Percentiles rank a stretch among this genome's conserved stretches.
Conservation (phyloP, 2,888 invertebrate species). For the Clepsis dumicolana region DNA sequence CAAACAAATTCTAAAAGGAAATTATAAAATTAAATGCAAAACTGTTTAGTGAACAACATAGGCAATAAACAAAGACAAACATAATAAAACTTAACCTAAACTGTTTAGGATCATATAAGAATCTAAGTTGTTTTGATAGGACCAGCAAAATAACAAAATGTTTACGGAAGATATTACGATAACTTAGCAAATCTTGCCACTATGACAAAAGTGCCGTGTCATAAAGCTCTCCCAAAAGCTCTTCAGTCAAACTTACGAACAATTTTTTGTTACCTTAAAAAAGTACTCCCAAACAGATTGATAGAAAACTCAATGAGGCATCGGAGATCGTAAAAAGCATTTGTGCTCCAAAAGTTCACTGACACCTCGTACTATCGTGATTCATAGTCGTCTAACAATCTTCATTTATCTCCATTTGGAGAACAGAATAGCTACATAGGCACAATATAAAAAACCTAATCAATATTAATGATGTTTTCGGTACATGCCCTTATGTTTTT, state of each 20-base stretch:
- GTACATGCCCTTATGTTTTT: slow-evolving; percentile 69
- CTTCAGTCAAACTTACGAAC: slow-evolving; percentile 29
- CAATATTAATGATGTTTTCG: slow-evolving; percentile 69
- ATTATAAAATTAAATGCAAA: neutral
- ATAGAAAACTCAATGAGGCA: slow-evolving; percentile 52
- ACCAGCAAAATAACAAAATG: neutral
- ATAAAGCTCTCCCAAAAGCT: slow-evolving; percentile 32
- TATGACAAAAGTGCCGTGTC: slow-evolving; percentile 35
- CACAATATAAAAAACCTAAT: slow-evolving; percentile 67
- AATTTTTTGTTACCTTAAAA: slow-evolving; percentile 35
- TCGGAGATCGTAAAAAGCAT: slow-evolving; percentile 57
- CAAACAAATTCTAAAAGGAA: neutral
- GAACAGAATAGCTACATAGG: slow-evolving; percentile 51
- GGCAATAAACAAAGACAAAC: too few relatives aligned
- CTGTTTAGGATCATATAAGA: too few relatives aligned
- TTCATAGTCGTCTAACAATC: slow-evolving; percentile 58
- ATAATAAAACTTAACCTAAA: too few relatives aligned
- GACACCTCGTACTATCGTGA: slow-evolving; percentile 58
- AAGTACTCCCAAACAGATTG: slow-evolving; percentile 40
- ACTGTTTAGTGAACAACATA: neutral
- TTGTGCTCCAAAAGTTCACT: slow-evolving; percentile 57
- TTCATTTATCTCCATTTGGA: slow-evolving; percentile 63
- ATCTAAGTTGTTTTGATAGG: neutral
- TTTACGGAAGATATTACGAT: neutral
- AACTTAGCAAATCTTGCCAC: slow-evolving; percentile 24